Percentiles rank a stretch among this genome's conserved stretches.
phyloP scores from a whole-genome alignment of 2,888 invertebrate species.

The Eupeodes luniger region DNA sequence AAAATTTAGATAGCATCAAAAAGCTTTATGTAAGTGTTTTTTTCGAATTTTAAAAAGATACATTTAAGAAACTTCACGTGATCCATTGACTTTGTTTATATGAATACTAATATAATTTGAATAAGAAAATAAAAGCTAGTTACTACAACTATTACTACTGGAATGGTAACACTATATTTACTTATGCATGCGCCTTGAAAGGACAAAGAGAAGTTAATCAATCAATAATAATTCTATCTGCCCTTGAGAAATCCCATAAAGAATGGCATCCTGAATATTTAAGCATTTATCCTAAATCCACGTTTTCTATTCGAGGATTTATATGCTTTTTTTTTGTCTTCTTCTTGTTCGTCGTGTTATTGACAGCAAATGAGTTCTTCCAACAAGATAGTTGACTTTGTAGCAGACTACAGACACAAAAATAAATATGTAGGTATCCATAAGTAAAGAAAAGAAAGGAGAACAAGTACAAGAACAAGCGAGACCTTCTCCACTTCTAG shows the following conservation, averaged over 20 bases:
- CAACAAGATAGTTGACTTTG: constrained; percentile 16
- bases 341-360: constrained; percentile 57
- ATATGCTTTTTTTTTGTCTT: constrained; percentile 29
- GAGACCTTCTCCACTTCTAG: constrained; percentile 35
- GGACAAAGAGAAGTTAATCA: constrained; percentile 64
- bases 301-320: constrained; percentile 31
- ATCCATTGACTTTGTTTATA: too few species aligned
- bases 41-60: too few species aligned
- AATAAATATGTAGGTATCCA: neutral
- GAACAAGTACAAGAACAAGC: neutral
- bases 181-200: constrained; percentile 49
- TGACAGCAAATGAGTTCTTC: constrained; percentile 56
- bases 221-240: constrained; percentile 63
- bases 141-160: too few species aligned
- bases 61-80: too few species aligned
- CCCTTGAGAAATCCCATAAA: constrained; percentile 36
- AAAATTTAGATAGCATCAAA: too few species aligned
- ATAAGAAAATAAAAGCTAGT: too few species aligned
- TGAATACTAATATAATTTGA: too few species aligned
- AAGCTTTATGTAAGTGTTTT: too few species aligned
- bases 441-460: constrained; percentile 3
- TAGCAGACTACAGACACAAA: constrained; percentile 3
- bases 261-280: constrained; percentile 46
- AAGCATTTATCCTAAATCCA: constrained; percentile 32
- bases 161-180: neutral